These are phyloP conservation scores for Tetramorium parvispinum DNA, from an alignment of 1,140 invertebrate genomes.

Conservation along the genomic window DNA sequence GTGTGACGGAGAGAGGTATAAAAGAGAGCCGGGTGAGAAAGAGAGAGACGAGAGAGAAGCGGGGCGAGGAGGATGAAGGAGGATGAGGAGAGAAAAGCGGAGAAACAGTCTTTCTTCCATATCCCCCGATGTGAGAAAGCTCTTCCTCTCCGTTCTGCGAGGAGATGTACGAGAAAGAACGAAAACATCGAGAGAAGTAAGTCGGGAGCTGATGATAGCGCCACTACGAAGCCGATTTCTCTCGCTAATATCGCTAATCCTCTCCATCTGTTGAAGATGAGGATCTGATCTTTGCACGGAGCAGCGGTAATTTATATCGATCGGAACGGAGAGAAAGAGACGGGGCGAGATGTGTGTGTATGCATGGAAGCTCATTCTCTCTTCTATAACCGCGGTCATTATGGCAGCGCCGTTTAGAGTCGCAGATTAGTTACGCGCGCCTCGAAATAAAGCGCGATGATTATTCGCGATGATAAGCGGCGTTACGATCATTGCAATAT, in stretches of 20 bases:
- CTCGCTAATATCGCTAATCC: slow-evolving; percentile 66
- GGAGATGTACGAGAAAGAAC: slow-evolving; percentile 36
- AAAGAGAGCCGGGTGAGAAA: slow-evolving; percentile 10
- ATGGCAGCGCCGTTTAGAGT: slow-evolving; percentile 54
- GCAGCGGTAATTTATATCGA: slow-evolving; percentile 57
- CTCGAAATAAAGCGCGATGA: slow-evolving; percentile 57
- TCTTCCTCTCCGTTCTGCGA: slow-evolving; percentile 48
- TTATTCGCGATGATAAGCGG: slow-evolving; percentile 56
- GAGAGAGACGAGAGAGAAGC: not conserved
- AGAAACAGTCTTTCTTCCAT: slow-evolving; percentile 46
- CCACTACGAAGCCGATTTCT: slow-evolving; percentile 60
- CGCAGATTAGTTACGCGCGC: slow-evolving; percentile 57
- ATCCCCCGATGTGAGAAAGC: slow-evolving; percentile 64
- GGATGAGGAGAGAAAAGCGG: slow-evolving; percentile 48
- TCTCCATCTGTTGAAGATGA: slow-evolving; percentile 61
- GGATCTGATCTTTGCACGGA: slow-evolving; percentile 53
- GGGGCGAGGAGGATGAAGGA: not conserved
- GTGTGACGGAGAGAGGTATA: slow-evolving; percentile 35
- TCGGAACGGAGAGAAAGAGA: slow-evolving; percentile 44
- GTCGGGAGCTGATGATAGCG: slow-evolving; percentile 48
- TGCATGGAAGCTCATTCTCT: slow-evolving; percentile 43
- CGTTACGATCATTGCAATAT: slow-evolving; percentile 23
- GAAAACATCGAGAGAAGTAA: slow-evolving; percentile 66
- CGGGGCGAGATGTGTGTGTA: not conserved
- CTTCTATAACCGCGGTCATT: slow-evolving; percentile 49